These are phyloP conservation scores for Cavia aperea DNA, from an alignment of 2,113 vertebrate species.

Conservation along the genomic window DNA sequence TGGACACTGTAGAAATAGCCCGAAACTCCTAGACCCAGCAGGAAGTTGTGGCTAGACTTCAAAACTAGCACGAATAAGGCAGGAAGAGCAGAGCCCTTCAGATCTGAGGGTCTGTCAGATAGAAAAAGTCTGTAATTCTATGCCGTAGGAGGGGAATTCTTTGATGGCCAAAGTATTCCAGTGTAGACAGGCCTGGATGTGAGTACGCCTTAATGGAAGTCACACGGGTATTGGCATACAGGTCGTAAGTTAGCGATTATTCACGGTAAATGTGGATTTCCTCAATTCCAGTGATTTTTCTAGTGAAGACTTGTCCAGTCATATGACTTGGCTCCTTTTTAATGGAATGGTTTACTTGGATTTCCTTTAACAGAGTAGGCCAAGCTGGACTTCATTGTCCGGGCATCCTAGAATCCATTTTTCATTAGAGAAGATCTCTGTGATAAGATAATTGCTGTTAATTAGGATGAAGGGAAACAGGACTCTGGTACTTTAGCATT, in stretches of 20 bases:
- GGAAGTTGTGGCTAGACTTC: slow-evolving; percentile 32
- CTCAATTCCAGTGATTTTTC: slow-evolving; percentile 53
- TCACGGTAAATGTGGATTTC: slow-evolving; percentile 44
- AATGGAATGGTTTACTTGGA: slow-evolving; percentile 36
- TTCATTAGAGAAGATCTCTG: slow-evolving; percentile 33
- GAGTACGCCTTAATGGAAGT: slow-evolving; percentile 44
- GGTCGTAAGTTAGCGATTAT: slow-evolving; percentile 31
- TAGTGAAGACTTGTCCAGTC: slow-evolving; percentile 58
- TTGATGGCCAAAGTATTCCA: slow-evolving; percentile 48
- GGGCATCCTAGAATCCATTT: slow-evolving; percentile 40
- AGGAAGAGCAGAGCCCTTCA: slow-evolving; percentile 28
- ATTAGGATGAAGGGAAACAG: neutral
- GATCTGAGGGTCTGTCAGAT: slow-evolving; percentile 1
- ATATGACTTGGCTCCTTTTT: slow-evolving; percentile 46
- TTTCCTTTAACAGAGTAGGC: slow-evolving; percentile 53
- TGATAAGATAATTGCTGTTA: slow-evolving; percentile 39
- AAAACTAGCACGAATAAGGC: neutral
- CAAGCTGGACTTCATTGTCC: slow-evolving; percentile 49
- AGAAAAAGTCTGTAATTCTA: slow-evolving; percentile 25
- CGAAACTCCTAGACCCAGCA: neutral
- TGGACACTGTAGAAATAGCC: neutral
- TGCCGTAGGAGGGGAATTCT: slow-evolving; percentile 27
- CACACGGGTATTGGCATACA: slow-evolving; percentile 19
- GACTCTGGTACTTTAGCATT: neutral
- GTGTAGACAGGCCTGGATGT: slow-evolving; percentile 55